Evolutionary conservation across 2,888 invertebrate species (phyloP), one percentile per base, ranked within the genome.

Genomic region (Cephus nigrinus): DNA sequence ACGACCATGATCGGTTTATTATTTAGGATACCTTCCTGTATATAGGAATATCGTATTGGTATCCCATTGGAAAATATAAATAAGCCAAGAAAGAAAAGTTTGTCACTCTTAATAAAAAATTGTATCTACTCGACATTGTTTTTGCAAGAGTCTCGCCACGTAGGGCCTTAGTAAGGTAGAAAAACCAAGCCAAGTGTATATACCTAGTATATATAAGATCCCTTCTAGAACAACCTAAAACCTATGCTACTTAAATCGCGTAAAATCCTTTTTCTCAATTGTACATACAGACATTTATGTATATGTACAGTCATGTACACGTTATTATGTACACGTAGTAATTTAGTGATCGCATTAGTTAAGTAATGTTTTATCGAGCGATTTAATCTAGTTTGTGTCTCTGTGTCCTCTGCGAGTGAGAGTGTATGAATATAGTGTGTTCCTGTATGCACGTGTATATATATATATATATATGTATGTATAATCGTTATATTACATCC

Each of bases 301-400:
- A 78, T 88, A 86, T 88, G 84, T 89, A 89, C 88, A 89, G 82
- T 79, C 86, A 88, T 89, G 86, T 89, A 89, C 87, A 88, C 84
- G 82, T 33, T 78, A 81, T 84, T 89, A 88, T 88, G 85, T 88
- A 88, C 86, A 87, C 81, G 83, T 84, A 85, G 80, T 81, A 79
- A 82, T 84, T 82, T 78, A 68, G 23, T 55, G 55, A 55, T 55
- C 55, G 23, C 55, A 55, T 55, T 55, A 55, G 23, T 55, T 55
- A 55, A 55, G 23, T 55, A 23, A 71, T 33, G 71, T 15, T 71
- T 31, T 71, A 31, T 71, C 31, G 33, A 31, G 71, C 71, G 31
- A 31, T 71, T 71, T 71, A 77, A 76, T 80, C 81, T 76, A 78
- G 12, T 74, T 80, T 69, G 55, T 73, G 55, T 80, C 34, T 75